phyloP scores from a whole-genome alignment of 2,888 invertebrate genomes.

The Beris morrisii region DNA sequence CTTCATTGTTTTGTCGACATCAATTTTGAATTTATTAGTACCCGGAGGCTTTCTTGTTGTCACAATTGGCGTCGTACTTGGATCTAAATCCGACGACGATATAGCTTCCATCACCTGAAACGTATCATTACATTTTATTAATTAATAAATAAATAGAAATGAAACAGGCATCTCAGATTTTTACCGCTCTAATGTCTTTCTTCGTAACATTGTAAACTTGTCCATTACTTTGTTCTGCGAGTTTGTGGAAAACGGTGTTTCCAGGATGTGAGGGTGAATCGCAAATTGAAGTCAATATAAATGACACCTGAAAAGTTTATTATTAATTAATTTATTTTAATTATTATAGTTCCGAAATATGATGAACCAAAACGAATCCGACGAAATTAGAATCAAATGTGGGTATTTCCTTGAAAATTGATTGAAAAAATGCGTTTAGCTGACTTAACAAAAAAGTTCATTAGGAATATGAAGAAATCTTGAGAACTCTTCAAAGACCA shows the following conservation, averaged over 20 bases:
- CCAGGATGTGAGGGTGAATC: too few relatives aligned
- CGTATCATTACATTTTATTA: neutral
- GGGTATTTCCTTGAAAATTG: too few relatives aligned
- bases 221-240: conserved; percentile 61
- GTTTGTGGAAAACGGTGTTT: conserved; percentile 58
- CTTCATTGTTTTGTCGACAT: conserved; percentile 65
- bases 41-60: conserved; percentile 53
- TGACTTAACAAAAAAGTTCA: too few relatives aligned
- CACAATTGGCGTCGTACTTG: conserved; percentile 66
- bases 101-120: conserved; percentile 64
- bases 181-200: conserved; percentile 68
- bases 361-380: too few relatives aligned
- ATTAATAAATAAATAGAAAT: neutral
- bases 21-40: conserved; percentile 55
- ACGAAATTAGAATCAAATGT: too few relatives aligned
- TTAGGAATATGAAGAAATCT: too few relatives aligned
- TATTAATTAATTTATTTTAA: too few relatives aligned
- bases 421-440: too few relatives aligned
- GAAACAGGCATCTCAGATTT: neutral
- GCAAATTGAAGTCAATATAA: too few relatives aligned
- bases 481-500: too few relatives aligned
- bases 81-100: conserved; percentile 63
- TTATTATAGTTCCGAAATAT: too few relatives aligned
- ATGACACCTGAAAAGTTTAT: too few relatives aligned
- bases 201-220: conserved; percentile 73